These are phyloP conservation scores for Myiothlypis chrysogaster DNA, from an alignment of 2,797 vertebrate genomes.

Conservation along the genomic window DNA sequence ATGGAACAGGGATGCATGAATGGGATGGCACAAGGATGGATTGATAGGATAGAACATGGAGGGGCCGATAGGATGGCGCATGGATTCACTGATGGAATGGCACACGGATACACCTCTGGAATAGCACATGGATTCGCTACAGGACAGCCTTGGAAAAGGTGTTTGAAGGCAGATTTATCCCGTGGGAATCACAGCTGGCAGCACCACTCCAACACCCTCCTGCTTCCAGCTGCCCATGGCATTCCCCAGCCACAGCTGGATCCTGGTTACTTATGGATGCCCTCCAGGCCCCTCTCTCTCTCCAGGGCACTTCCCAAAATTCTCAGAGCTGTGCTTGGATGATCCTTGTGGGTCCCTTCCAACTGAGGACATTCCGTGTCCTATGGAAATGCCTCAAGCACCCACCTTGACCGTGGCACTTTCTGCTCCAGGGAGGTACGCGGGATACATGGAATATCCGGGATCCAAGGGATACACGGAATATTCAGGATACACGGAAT, in stretches of 20 bases:
- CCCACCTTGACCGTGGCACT: fast-evolving
- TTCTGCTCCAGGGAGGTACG: fast-evolving
- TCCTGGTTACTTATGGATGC: fast-evolving
- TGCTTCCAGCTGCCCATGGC: fast-evolving
- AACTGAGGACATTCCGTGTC: fast-evolving
- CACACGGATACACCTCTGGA: fast-evolving
- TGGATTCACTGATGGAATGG: no score
- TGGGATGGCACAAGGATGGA: fast-evolving
- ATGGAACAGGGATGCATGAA: no score
- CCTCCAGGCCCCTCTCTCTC: not conserved
- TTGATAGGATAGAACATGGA: not conserved
- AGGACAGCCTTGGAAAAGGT: fast-evolving
- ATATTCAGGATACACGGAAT: no score
- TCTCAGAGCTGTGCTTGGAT: fast-evolving
- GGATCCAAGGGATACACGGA: no score
- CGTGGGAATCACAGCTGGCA: fast-evolving
- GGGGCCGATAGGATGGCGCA: fast-evolving
- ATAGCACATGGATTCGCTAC: fast-evolving
- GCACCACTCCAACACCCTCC: fast-evolving
- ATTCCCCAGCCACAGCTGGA: fast-evolving
- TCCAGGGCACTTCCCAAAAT: not conserved
- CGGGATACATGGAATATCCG: fast-evolving
- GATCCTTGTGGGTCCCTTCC: not conserved
- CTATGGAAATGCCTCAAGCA: fast-evolving
- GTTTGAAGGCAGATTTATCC: fast-evolving